A percentile compares a stretch with the other conserved stretches of the same genome.
These are phyloP conservation scores for Uria aalge DNA, from an alignment of 2,113 vertebrate genomes.

Conservation along the genomic window DNA sequence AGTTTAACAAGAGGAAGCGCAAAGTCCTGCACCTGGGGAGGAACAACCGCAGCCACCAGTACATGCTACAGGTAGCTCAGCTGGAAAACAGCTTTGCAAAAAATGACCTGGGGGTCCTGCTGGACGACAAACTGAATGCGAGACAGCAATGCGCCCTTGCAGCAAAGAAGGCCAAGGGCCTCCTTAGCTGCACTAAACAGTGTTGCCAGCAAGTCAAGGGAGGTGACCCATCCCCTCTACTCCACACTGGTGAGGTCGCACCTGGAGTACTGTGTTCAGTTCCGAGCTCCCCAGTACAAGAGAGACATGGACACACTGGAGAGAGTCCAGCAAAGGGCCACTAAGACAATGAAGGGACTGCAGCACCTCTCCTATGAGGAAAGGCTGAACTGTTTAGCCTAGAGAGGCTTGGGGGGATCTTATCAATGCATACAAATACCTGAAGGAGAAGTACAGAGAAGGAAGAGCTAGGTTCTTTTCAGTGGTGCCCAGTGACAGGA, in stretches of 20 bases:
- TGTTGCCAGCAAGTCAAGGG: not conserved
- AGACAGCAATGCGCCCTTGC: not conserved
- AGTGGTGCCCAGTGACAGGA: not conserved
- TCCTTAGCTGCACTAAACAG: not conserved
- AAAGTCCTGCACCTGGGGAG: not conserved
- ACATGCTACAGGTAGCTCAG: accelerated
- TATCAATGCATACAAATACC: not conserved
- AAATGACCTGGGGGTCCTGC: not conserved
- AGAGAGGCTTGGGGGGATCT: not conserved
- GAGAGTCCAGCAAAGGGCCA: not conserved
- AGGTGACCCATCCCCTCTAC: not conserved
- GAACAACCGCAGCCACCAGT: not conserved
- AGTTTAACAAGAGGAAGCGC: not conserved
- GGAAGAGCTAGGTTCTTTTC: not conserved
- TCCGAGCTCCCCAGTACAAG: not conserved
- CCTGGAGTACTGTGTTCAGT: not conserved
- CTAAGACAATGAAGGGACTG: not conserved
- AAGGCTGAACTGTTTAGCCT: not conserved
- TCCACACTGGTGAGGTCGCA: not conserved
- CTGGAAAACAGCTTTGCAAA: not conserved
- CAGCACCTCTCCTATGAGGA: not conserved
- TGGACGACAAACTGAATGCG: not conserved
- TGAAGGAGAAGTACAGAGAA: not conserved
- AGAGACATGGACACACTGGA: not conserved
- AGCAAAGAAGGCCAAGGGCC: not conserved